These are phyloP conservation scores for Phlogophora meticulosa DNA, from an alignment of 2,888 invertebrate species.

Conservation along the genomic window DNA sequence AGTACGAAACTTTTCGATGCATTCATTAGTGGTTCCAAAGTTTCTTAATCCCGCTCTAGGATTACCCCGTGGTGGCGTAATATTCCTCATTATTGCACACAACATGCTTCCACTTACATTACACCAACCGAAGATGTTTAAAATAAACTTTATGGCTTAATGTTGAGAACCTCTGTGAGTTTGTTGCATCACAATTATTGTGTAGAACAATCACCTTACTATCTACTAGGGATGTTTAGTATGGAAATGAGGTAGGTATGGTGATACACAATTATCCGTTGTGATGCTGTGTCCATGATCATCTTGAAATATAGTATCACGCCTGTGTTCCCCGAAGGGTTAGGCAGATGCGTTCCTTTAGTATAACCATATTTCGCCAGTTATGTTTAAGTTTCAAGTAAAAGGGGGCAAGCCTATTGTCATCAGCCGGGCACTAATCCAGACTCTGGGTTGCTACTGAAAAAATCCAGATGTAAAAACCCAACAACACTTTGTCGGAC, in stretches of 20 bases:
- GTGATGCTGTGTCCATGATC: background rate
- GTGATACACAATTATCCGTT: background rate
- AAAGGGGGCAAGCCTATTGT: too few species aligned
- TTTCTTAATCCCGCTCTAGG: constrained; percentile 80
- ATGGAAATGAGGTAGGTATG: background rate
- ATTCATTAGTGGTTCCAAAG: constrained; percentile 83
- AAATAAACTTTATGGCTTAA: constrained; percentile 57
- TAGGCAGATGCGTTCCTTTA: too few species aligned
- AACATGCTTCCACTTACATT: constrained; percentile 54
- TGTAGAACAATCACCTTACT: background rate
- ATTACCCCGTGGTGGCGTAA: constrained; percentile 71
- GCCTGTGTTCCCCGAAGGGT: too few species aligned
- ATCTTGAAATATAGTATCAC: too few species aligned
- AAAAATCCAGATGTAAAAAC: too few species aligned
- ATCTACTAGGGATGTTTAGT: background rate
- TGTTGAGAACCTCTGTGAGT: constrained; percentile 22
- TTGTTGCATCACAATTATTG: constrained; percentile 39
- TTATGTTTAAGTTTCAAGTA: too few species aligned
- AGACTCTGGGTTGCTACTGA: too few species aligned
- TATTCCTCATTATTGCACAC: constrained; percentile 68
- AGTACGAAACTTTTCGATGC: constrained; percentile 82
- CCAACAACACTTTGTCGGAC: too few species aligned
- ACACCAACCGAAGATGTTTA: constrained; percentile 58
- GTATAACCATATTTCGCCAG: too few species aligned
- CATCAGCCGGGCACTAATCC: too few species aligned